Percentiles rank a stretch among this genome's conserved stretches.
Conservation (phyloP, 2,113 vertebrate genomes). For the Salvelinus sp. region DNA sequence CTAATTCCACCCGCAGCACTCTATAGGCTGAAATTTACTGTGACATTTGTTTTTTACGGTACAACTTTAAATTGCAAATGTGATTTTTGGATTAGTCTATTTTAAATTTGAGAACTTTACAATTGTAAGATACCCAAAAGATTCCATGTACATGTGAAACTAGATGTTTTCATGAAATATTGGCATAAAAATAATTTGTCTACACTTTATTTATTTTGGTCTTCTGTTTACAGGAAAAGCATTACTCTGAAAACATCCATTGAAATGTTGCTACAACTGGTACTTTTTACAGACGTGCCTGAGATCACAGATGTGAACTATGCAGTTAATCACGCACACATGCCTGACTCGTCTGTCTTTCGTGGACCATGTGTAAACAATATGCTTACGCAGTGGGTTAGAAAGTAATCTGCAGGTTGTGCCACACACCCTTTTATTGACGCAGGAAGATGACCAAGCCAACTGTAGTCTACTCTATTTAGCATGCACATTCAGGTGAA, state of each 20-base stretch:
- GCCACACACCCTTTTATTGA: constrained; percentile 64
- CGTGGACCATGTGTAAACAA: constrained; percentile 63
- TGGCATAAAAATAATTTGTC: too few relatives aligned
- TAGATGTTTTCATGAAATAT: neutral
- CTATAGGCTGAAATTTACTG: too few relatives aligned
- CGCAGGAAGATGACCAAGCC: constrained; percentile 59
- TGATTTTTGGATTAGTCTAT: too few relatives aligned
- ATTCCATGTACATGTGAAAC: neutral
- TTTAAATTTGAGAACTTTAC: neutral
- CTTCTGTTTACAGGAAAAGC: neutral
- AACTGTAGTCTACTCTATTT: constrained; percentile 24
- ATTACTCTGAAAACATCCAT: neutral
- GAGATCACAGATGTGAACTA: too few relatives aligned
- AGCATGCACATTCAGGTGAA: neutral
- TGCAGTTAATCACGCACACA: constrained; percentile 45
- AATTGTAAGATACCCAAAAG: constrained; percentile 35
- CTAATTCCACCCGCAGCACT: constrained; percentile 54
- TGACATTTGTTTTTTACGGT: neutral
- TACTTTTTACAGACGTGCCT: neutral
- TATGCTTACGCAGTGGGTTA: constrained; percentile 52
- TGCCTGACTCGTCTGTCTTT: constrained; percentile 25
- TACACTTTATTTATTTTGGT: neutral
- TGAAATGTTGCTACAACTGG: too few relatives aligned
- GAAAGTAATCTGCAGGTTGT: constrained; percentile 71
- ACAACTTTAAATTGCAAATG: neutral